Percentiles rank a stretch among this genome's conserved stretches.
phyloP scores from a whole-genome alignment of 2,888 invertebrate genomes.

The Neria commutata region DNA sequence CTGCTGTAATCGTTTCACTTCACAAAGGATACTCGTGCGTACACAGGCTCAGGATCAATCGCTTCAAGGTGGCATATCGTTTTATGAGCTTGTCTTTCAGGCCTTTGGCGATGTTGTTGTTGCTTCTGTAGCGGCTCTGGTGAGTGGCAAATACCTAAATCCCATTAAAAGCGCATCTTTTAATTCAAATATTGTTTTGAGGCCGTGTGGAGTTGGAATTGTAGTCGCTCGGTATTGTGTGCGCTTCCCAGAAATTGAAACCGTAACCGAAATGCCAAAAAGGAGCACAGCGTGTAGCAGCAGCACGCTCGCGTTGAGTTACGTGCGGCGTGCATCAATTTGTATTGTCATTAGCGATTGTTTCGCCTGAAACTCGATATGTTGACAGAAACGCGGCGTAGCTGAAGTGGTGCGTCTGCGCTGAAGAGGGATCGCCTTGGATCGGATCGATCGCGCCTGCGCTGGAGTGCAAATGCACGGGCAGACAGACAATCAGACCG shows the following conservation, averaged over 20 bases:
- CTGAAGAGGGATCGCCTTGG: no score
- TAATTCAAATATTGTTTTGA: conserved; percentile 20
- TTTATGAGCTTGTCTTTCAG: not conserved
- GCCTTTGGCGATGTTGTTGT: not conserved
- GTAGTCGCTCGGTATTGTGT: conserved; percentile 7
- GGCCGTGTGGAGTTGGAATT: not conserved
- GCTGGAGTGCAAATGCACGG: no score
- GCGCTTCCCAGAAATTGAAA: conserved; percentile 7
- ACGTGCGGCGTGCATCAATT: conserved; percentile 13
- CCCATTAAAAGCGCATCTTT: conserved; percentile 20
- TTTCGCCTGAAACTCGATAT: conserved; percentile 35
- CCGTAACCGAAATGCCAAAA: not conserved
- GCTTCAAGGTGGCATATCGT: conserved; percentile 26
- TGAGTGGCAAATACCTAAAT: conserved; percentile 15
- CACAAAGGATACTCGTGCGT: not conserved
- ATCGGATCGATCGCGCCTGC: no score
- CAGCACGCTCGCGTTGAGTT: no score
- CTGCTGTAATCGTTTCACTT: not conserved
- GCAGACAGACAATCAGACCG: not conserved
- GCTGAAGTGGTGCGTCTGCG: conserved; percentile 28
- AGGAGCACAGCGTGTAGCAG: no score
- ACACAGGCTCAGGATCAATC: conserved; percentile 17
- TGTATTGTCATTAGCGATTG: conserved; percentile 21
- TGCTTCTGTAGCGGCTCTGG: no score
- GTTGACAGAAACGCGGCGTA: conserved; percentile 50